Percentiles rank a stretch among this genome's conserved stretches.
phyloP scores from a whole-genome alignment of 2,888 invertebrate species.

The Aphidoletes aphidimyza region DNA sequence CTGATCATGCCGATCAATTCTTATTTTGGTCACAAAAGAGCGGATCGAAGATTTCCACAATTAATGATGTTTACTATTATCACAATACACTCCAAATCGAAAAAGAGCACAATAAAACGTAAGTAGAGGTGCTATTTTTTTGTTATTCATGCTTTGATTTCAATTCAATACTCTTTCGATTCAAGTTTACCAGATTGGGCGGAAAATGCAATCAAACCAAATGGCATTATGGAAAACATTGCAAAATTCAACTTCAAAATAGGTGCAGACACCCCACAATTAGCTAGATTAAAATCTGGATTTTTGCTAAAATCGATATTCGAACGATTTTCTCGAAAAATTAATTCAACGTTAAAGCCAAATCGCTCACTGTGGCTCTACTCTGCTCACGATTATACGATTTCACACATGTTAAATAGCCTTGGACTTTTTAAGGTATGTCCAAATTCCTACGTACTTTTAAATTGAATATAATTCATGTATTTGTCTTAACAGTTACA shows the following conservation, averaged over 20 bases:
- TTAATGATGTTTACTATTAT: too few relatives aligned
- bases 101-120: not conserved
- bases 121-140: too few relatives aligned
- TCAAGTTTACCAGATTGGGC: not conserved
- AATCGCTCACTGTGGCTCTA: slow-evolving; percentile 76
- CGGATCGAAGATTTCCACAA: too few relatives aligned
- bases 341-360: slow-evolving; percentile 65
- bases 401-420: slow-evolving; percentile 78
- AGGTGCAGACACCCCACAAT: slow-evolving; percentile 59
- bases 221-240: not conserved
- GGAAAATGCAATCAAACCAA: not conserved
- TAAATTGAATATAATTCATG: not conserved
- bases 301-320: slow-evolving; percentile 77
- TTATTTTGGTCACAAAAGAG: too few relatives aligned
- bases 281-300: slow-evolving; percentile 72
- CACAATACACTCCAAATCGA: too few relatives aligned
- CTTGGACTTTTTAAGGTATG: slow-evolving; percentile 67
- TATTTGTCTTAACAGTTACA: slow-evolving; percentile 62
- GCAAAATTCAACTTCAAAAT: not conserved
- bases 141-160: too few relatives aligned
- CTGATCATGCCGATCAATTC: too few relatives aligned
- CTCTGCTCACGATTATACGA: slow-evolving; percentile 84
- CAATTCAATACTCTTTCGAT: not conserved
- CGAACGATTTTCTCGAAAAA: slow-evolving; percentile 70
- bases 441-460: not conserved